phyloP scores from a whole-genome alignment of 2,888 invertebrate genomes.

The Colostygia pectinataria region DNA sequence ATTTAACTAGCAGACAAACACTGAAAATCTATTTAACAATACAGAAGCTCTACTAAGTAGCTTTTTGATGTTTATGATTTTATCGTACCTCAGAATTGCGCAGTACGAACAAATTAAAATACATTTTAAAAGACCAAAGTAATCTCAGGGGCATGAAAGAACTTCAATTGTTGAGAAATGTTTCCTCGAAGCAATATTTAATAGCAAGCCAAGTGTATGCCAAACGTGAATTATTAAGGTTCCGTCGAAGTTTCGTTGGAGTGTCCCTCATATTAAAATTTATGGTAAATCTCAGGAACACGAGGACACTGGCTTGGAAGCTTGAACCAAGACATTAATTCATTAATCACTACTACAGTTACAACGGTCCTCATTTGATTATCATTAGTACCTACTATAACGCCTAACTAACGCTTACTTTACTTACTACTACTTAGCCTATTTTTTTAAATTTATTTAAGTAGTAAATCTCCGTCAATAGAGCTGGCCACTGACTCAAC shows the following conservation, averaged over 20 bases:
- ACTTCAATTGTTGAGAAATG: constrained; percentile 16
- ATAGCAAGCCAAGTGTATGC: constrained; percentile 15
- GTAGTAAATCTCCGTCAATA: no score
- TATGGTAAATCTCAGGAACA: constrained; percentile 23
- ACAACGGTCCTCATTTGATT: no score
- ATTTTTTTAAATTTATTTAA: no score
- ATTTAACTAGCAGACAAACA: no score
- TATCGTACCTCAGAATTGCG: not conserved
- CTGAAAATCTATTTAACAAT: no score
- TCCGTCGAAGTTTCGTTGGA: constrained; percentile 14
- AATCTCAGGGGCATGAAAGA: constrained; percentile 9
- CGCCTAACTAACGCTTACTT: no score
- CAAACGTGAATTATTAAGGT: constrained; percentile 25
- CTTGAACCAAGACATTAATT: constrained; percentile 19
- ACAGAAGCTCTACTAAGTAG: no score
- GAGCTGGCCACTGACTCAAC: no score
- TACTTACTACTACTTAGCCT: no score
- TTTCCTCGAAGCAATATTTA: constrained; percentile 19
- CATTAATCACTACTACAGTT: constrained; percentile 14
- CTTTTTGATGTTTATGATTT: not conserved
- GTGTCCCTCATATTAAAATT: constrained; percentile 24
- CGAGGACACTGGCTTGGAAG: constrained; percentile 6
- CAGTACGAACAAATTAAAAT: constrained; percentile 4
- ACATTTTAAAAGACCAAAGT: constrained; percentile 2
- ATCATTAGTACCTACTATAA: no score